Conservation (phyloP, 2,797 vertebrate species). For the Onychomys torridus region DNA sequence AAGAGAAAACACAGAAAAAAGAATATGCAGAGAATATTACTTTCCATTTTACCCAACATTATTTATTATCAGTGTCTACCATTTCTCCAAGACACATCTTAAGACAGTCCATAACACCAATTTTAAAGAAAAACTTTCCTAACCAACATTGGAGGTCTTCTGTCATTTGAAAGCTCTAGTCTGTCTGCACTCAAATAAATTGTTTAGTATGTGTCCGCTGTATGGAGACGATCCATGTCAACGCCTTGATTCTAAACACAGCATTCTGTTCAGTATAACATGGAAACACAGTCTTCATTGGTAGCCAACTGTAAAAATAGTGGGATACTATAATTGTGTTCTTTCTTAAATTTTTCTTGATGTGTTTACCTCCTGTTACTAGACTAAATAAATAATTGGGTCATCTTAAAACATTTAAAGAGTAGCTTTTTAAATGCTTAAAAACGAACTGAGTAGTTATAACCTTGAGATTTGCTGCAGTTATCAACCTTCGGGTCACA, state of each 20-base stretch:
- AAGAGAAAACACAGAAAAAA: constrained; percentile 1
- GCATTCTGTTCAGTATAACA: background rate
- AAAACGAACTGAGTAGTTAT: background rate
- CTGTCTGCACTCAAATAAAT: background rate
- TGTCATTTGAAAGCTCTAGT: background rate
- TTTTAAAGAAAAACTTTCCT: constrained; percentile 24
- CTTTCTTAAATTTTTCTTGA: background rate
- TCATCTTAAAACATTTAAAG: background rate
- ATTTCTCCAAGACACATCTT: background rate
- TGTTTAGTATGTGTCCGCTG: background rate
- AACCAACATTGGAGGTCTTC: background rate
- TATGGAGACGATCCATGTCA: background rate
- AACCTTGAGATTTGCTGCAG: background rate
- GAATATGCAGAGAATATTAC: background rate
- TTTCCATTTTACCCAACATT: background rate
- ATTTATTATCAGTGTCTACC: background rate
- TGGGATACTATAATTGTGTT: background rate
- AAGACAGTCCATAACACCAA: background rate
- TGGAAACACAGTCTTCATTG: background rate
- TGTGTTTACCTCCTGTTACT: background rate
- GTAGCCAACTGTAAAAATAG: background rate
- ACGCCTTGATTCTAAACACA: background rate
- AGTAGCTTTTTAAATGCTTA: constrained; percentile 9
- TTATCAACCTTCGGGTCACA: background rate
- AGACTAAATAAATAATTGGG: constrained; percentile 9